A percentile compares a stretch with the other conserved stretches of the same genome.
Evolutionary conservation across 2,888 invertebrate species (phyloP).

Genomic region (Horisme vitalbata): DNA sequence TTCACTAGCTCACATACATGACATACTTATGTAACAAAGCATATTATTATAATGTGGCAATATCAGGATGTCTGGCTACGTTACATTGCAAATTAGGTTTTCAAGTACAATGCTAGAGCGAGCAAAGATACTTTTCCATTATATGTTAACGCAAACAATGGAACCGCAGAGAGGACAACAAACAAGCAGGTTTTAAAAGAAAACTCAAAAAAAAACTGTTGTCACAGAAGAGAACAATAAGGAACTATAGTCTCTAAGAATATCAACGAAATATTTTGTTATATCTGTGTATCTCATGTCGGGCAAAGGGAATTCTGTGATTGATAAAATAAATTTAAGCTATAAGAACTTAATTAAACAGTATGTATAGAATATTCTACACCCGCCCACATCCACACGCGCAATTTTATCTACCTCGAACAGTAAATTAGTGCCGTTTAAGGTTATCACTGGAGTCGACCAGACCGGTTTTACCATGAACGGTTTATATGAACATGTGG

Average conservation of each 20-base stretch:
- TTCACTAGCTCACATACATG: conserved; percentile 4
- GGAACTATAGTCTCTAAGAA: no score
- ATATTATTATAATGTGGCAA: conserved; percentile 17
- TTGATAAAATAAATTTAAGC: no score
- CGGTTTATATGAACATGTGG: conserved; percentile 24
- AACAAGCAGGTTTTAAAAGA: conserved; percentile 34
- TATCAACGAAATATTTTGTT: no score
- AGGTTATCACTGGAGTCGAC: conserved; percentile 21
- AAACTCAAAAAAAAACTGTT: conserved; percentile 34
- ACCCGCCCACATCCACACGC: conserved; percentile 37
- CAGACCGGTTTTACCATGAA: conserved; percentile 29
- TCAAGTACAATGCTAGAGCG: neutral
- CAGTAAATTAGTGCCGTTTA: conserved; percentile 31
- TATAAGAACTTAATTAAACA: no score
- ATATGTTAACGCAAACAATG: conserved; percentile 24
- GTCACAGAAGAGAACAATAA: conserved; percentile 46
- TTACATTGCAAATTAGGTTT: conserved; percentile 10
- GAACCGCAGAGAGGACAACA: conserved; percentile 35
- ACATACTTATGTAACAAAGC: conserved; percentile 12
- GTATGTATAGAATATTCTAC: conserved; percentile 2
- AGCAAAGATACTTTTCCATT: conserved; percentile 6
- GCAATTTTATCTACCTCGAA: conserved; percentile 13
- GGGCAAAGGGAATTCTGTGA: no score
- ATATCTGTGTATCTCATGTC: no score
- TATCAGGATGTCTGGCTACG: no score